Conservation (phyloP, 1,140 invertebrate species). For the Bombus waltoni region DNA sequence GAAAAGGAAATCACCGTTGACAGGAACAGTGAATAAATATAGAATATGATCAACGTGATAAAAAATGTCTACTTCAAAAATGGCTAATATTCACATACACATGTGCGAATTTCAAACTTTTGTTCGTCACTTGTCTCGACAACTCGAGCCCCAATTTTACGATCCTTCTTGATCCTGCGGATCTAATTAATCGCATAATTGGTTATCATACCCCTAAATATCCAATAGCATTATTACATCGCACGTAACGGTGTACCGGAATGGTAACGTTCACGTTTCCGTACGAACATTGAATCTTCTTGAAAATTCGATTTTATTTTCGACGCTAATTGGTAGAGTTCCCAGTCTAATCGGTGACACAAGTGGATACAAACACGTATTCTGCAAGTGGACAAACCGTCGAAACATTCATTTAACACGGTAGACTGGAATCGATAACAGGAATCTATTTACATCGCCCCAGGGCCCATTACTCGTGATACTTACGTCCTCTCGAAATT, state of each 20-base stretch:
- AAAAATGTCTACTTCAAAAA: too few species aligned
- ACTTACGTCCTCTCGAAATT: conserved; percentile 60
- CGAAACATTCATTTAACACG: background rate
- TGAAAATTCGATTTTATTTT: background rate
- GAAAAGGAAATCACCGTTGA: too few species aligned
- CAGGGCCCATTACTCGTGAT: conserved; percentile 39
- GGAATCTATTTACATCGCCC: conserved; percentile 56
- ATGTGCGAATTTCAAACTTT: too few species aligned
- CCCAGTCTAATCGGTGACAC: background rate
- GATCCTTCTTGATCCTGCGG: too few species aligned
- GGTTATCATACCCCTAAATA: background rate
- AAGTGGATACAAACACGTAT: too few species aligned
- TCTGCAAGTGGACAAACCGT: background rate
- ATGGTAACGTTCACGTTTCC: too few species aligned
- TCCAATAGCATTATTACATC: background rate
- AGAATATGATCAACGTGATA: too few species aligned
- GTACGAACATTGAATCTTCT: background rate
- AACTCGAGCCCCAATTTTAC: too few species aligned
- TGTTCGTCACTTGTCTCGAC: too few species aligned
- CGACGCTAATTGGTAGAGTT: background rate
- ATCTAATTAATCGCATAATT: too few species aligned
- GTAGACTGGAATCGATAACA: conserved; percentile 42
- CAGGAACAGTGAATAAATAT: too few species aligned
- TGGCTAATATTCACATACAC: too few species aligned
- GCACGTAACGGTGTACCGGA: background rate